Percentiles rank a stretch among this genome's conserved stretches.
Conservation (phyloP, 1,140 invertebrate species). For the Asobara japonica region DNA sequence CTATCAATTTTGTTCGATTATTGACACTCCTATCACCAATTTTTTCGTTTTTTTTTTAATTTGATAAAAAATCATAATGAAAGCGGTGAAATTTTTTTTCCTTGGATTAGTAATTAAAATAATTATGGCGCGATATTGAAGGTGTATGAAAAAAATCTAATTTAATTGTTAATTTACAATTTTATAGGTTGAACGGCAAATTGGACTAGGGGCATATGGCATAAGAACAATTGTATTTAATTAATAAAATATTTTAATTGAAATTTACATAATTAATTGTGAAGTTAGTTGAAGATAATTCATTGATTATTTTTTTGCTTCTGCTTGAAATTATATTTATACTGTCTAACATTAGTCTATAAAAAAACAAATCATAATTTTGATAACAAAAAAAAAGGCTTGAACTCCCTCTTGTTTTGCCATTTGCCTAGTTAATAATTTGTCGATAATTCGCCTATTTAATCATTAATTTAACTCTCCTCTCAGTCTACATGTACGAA, state of each 20-base stretch:
- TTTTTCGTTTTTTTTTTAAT: too few relatives aligned
- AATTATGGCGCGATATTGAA: constrained; percentile 10
- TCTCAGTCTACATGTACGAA: constrained; percentile 7
- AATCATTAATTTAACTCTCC: constrained; percentile 24
- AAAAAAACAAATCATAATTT: too few relatives aligned
- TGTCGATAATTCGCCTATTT: constrained; percentile 21
- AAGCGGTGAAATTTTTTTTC: neutral
- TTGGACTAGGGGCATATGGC: constrained; percentile 18
- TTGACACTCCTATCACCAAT: constrained; percentile 45
- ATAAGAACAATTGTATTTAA: constrained; percentile 15
- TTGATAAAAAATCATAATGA: neutral
- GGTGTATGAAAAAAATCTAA: constrained; percentile 22
- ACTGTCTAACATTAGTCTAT: too few relatives aligned
- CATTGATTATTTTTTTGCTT: constrained; percentile 2
- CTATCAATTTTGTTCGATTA: constrained; percentile 60
- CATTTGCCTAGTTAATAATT: constrained; percentile 25
- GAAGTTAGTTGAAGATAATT: neutral
- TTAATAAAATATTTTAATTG: constrained; percentile 17
- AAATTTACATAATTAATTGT: constrained; percentile 15
- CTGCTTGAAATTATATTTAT: constrained; percentile 20
- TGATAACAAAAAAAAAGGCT: too few relatives aligned
- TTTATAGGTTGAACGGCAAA: constrained; percentile 26
- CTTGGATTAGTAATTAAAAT: neutral
- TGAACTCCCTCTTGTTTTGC: neutral
- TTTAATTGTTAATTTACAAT: constrained; percentile 28